Evolutionary conservation across 2,797 vertebrate genomes (phyloP), one percentile per base, ranked within the genome.

Genomic region (Chrysocyon brachyurus): DNA sequence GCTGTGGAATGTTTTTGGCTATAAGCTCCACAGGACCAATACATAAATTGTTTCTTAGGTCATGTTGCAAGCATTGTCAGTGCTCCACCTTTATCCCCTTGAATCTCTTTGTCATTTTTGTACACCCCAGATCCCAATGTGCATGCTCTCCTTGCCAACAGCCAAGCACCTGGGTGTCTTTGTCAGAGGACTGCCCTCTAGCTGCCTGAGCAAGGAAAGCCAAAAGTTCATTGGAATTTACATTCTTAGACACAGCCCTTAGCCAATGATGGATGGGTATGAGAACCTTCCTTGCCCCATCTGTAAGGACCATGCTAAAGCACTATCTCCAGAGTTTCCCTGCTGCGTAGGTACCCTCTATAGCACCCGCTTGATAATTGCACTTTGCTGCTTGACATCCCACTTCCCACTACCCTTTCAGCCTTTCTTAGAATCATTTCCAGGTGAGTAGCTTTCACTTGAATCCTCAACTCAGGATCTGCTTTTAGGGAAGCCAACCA

Each of bases 1-100:
- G 88, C n/a, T 85, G 72, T 72, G 66, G 54, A 61, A 85, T 64
- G n/a, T 63, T 94, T 79, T 49, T 19, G 66, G 63, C 31, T 82
- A 1, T 81, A 61, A 36, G 3, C 54, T 78, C 70, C 75, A 66
- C 28, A 66, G 49, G 83, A 22, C n/a, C 33, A 54, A 52, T 4
- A n/a, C 0, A 63, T 15, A 64, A 64, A 56, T 57, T 19, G 12
- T 61, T 78, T 73, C 17, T 59, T 11, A 49, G 68, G 57, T 26
- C 57, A 12, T 63, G 2, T 15, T 26, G 7, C 10, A 57, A 57
- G 82, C 54, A 9, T 11, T 6, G 0, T 10, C 8, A 5, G 54
- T 66, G 54, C 54, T 64, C 82, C 72, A 17, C 7, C 49, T 46
- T 46, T 9, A 84, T 19, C 9, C 1, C 24, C 31, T n/a, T 17